Base-by-base conservation (phyloP, 2,888 invertebrate genomes). In the Luperina testacea region DNA sequence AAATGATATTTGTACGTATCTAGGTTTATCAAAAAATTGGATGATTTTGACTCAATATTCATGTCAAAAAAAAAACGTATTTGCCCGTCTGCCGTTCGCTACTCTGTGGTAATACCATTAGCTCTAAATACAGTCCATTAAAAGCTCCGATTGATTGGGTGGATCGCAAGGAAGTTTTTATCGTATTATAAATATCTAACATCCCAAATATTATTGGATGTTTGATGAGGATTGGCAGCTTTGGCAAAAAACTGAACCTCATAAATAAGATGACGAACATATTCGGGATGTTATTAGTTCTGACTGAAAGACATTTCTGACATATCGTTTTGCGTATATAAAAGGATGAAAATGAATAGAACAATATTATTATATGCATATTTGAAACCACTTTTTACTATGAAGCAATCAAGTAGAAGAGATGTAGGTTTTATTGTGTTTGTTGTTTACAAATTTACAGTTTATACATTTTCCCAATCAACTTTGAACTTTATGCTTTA, bases 61-160 rank as follows among this genome's bases (percentile, higher is more conserved):
- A 24, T 9, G 7, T 57, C 1, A 64, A 17, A 51, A 72, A 63
- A 75, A 27, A 24, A 51, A 68, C 32, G 17, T 65, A 48, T 68
- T 75, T 69, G 78, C 76, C 69, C 68, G 68, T 89, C 89, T 89
- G 77, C 75, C 32, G 68, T 76, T 85, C 42, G 51, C 75, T 93
- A 91, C 73, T 94, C 93, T 94, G 84, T 93, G 92, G 75, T 80
- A 90, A 92, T 84, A 80, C 94, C 94, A 94, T 94, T 94, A 94
- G 92, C 90, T 92, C 90, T 93, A 94, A 94, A 94, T 93, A 94
- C 90, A 93, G 92, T 91, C 93, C 92, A 94, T 93, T 95, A 95
- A 92, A 93, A 92, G 93, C 92, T 88, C 78, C 93, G 92, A 94
- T 94, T 93, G 94, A 94, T 95, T 93, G 92, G 94, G 91, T 91